phyloP scores from a whole-genome alignment of 1,140 invertebrate species.

The Eciton burchellii region DNA sequence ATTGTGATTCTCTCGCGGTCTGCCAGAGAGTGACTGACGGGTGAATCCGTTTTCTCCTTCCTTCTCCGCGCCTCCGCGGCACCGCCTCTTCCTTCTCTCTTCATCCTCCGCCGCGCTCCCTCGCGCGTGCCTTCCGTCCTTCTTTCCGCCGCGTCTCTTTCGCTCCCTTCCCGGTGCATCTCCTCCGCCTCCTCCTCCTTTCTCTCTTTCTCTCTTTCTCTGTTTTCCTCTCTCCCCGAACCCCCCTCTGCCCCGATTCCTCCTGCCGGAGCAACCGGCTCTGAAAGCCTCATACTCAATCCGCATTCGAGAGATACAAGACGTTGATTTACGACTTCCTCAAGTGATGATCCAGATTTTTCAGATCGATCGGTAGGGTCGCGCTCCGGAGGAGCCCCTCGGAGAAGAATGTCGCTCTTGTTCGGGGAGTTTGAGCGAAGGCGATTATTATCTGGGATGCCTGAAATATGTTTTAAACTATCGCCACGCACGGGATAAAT shows the following conservation, averaged over 20 bases:
- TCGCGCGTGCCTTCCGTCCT: conserved; percentile 29
- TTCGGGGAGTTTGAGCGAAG: conserved; percentile 44
- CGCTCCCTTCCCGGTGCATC: conserved; percentile 54
- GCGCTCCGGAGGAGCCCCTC: not conserved
- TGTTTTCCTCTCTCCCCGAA: not conserved
- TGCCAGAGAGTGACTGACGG: conserved; percentile 84
- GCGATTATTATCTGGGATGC: not conserved
- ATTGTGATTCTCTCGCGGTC: conserved; percentile 85
- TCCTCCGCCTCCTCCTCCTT: conserved; percentile 53
- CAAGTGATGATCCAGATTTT: conserved; percentile 60
- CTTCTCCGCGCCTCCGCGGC: conserved; percentile 53
- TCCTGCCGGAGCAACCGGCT: conserved; percentile 65
- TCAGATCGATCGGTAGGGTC: conserved; percentile 52
- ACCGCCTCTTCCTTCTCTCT: conserved; percentile 50
- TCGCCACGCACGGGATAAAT: not conserved
- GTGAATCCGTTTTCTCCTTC: conserved; percentile 82
- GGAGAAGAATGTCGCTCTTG: conserved; percentile 50
- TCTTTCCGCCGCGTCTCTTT: conserved; percentile 56
- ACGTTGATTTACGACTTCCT: conserved; percentile 62
- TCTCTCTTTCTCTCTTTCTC: conserved; percentile 39
- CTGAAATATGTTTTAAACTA: conserved; percentile 4
- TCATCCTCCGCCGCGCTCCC: conserved; percentile 32
- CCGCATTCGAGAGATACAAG: conserved; percentile 60
- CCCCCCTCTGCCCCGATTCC: conserved; percentile 6
- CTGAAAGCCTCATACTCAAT: conserved; percentile 65